Conservation (phyloP, 2,888 invertebrate genomes). For the Clitarchus hookeri region DNA sequence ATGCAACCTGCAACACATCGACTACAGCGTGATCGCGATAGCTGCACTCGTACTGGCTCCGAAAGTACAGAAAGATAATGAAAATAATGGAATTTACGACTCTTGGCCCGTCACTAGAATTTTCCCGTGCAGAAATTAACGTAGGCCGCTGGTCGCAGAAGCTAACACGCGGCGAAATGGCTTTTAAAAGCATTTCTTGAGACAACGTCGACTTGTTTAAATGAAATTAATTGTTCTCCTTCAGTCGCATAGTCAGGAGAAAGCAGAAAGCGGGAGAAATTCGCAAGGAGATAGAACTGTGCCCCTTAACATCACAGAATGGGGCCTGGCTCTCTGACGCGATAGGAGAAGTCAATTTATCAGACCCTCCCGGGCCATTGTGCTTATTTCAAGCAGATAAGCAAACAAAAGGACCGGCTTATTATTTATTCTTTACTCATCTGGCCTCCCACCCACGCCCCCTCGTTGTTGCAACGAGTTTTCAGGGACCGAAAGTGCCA, state of each 20-base stretch:
- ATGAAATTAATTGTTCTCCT: not conserved
- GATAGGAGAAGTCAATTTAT: not conserved
- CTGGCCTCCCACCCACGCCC: not conserved
- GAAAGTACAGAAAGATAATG: not conserved
- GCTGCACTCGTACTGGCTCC: too few relatives aligned
- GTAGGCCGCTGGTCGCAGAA: not conserved
- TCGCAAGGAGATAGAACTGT: not conserved
- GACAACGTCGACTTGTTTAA: not conserved
- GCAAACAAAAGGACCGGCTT: not conserved
- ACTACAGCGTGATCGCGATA: too few relatives aligned
- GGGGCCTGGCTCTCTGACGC: not conserved
- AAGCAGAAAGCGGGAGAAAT: not conserved
- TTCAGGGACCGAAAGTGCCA: not conserved
- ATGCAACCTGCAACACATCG: too few relatives aligned
- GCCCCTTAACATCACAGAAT: not conserved
- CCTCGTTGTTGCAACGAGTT: too few relatives aligned
- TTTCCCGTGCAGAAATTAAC: not conserved
- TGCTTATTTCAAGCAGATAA: not conserved
- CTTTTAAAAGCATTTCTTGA: slow-evolving; percentile 3
- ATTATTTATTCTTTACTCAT: not conserved
- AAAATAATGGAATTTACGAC: not conserved
- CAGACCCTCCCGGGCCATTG: not conserved
- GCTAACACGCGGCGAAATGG: not conserved
- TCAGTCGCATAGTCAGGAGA: not conserved
- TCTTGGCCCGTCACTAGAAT: not conserved